A percentile compares a stretch with the other conserved stretches of the same genome.
phyloP scores from a whole-genome alignment of 1,140 invertebrate genomes.

The Stenopsyche tienmushanensis region DNA sequence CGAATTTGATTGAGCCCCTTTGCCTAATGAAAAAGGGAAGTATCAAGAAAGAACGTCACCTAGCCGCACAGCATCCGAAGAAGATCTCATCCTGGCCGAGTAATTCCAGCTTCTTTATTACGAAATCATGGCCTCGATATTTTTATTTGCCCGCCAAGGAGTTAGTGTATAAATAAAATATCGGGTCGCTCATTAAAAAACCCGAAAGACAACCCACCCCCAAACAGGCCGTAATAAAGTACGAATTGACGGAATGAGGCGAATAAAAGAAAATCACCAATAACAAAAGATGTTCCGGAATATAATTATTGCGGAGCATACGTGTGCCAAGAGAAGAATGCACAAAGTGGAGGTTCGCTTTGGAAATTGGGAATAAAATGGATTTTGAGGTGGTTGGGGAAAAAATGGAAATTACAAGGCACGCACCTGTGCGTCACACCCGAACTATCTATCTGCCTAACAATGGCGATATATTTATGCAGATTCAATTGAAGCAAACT shows the following conservation, averaged over 20 bases:
- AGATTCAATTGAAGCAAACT: slow-evolving; percentile 41
- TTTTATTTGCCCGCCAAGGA: no score
- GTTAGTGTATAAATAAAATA: no score
- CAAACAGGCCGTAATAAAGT: no score
- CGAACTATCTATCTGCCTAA: slow-evolving; percentile 29
- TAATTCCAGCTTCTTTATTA: no score
- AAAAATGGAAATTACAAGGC: slow-evolving; percentile 22
- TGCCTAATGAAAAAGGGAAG: slow-evolving; percentile 19
- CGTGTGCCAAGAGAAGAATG: neutral
- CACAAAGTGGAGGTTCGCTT: slow-evolving; percentile 5
- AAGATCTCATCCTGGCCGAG: neutral
- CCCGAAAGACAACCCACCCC: no score
- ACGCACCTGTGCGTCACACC: slow-evolving; percentile 32
- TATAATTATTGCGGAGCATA: neutral
- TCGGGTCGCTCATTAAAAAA: no score
- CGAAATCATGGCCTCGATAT: no score
- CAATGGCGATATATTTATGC: slow-evolving; percentile 40
- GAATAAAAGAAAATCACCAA: neutral
- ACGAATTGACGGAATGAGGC: neutral
- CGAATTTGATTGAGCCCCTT: slow-evolving; percentile 36
- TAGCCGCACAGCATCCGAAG: neutral
- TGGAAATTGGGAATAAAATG: slow-evolving; percentile 26
- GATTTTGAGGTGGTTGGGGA: slow-evolving; percentile 9
- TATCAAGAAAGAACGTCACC: neutral
- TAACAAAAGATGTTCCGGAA: no score